phyloP scores from a whole-genome alignment of 2,888 invertebrate species.

The Eucriotettix oculatus region DNA sequence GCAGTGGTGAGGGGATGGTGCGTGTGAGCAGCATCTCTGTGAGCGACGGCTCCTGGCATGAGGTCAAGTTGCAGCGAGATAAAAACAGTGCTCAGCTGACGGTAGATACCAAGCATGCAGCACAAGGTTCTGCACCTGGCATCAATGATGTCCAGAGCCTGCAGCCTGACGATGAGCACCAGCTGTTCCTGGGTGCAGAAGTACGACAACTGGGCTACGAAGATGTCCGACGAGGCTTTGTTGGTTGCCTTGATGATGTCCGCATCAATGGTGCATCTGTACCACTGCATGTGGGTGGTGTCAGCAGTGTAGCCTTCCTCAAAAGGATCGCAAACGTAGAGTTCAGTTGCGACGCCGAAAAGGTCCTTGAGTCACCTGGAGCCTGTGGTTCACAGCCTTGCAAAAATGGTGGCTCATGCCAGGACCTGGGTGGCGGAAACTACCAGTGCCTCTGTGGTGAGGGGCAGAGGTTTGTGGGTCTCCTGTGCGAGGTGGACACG shows the following conservation, averaged over 20 bases:
- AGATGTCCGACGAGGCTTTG: conserved; percentile 69
- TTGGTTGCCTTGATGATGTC: conserved; percentile 83
- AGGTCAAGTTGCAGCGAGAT: conserved; percentile 59
- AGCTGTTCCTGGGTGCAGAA: conserved; percentile 62
- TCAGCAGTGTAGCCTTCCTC: conserved; percentile 42
- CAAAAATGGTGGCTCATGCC: conserved; percentile 53
- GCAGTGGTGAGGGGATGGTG: conserved; percentile 75
- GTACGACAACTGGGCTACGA: conserved; percentile 48
- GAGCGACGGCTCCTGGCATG: conserved; percentile 78
- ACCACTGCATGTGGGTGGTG: conserved; percentile 53
- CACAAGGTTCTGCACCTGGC: conserved; percentile 63
- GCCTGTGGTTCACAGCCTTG: conserved; percentile 65
- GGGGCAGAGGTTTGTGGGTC: conserved; percentile 52
- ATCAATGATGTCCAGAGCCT: conserved; percentile 67
- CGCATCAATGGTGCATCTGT: conserved; percentile 56
- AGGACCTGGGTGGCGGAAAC: conserved; percentile 31
- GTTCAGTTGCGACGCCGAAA: conserved; percentile 45
- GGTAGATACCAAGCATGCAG: conserved; percentile 57
- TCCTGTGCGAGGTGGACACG: conserved; percentile 66
- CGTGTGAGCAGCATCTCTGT: conserved; percentile 57
- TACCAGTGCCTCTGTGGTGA: conserved; percentile 67
- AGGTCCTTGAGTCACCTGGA: conserved; percentile 40
- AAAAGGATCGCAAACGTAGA: conserved; percentile 54
- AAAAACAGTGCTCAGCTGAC: conserved; percentile 61
- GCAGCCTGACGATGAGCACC: conserved; percentile 63